Evolutionary conservation across 2,888 invertebrate genomes (phyloP).

Genomic region (Hedya salicella): DNA sequence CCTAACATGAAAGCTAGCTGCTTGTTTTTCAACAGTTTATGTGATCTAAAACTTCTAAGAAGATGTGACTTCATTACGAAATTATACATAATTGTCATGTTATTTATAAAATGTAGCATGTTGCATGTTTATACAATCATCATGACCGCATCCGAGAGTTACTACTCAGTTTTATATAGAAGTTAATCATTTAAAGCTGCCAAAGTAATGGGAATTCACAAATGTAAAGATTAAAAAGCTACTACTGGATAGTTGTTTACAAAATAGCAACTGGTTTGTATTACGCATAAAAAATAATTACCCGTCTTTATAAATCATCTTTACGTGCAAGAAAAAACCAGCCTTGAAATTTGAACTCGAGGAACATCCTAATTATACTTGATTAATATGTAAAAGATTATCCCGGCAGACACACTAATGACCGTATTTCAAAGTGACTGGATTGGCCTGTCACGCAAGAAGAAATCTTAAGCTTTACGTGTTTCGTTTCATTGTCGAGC

Average conservation of each 20-base stretch:
- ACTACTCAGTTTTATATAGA: too few species aligned
- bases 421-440: slow-evolving; percentile 1
- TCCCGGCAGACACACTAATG: slow-evolving; percentile 17
- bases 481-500: too few species aligned
- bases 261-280: slow-evolving; percentile 11
- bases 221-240: background rate
- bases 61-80: too few species aligned
- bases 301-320: slow-evolving; percentile 19
- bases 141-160: too few species aligned
- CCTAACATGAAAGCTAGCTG: too few species aligned
- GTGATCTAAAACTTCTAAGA: too few species aligned
- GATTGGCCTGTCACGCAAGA: background rate
- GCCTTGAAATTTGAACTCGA: slow-evolving; percentile 32
- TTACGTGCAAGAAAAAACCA: slow-evolving; percentile 11
- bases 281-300: background rate
- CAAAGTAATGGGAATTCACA: background rate
- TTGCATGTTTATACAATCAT: too few species aligned
- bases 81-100: too few species aligned
- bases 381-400: slow-evolving; percentile 36
- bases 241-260: slow-evolving; percentile 1
- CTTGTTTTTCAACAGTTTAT: too few species aligned
- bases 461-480: background rate
- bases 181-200: background rate
- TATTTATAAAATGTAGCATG: too few species aligned
- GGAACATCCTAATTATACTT: slow-evolving; percentile 23